phyloP scores from a whole-genome alignment of 2,888 invertebrate species.

The Heteromurus nitidus region DNA sequence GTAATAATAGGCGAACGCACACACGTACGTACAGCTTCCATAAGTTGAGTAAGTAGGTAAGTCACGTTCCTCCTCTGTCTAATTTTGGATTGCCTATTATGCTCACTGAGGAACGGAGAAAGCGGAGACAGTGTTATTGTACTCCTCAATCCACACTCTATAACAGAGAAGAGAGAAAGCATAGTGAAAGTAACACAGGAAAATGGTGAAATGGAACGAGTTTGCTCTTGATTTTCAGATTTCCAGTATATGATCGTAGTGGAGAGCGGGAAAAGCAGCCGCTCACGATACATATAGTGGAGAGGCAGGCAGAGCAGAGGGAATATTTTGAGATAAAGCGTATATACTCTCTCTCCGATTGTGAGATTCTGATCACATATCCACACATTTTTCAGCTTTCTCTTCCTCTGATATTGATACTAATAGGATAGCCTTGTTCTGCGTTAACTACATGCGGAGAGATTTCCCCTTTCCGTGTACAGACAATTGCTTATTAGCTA shows the following conservation, averaged over 20 bases:
- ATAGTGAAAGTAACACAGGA: not conserved
- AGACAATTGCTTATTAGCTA: conserved; percentile 55
- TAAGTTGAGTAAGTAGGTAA: conserved; percentile 5
- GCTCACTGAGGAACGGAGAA: conserved; percentile 24
- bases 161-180: conserved; percentile 14
- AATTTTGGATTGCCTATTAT: conserved; percentile 50
- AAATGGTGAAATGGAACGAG: not conserved
- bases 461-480: conserved; percentile 29
- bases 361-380: conserved; percentile 50
- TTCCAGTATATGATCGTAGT: not conserved
- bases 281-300: no score
- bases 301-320: no score
- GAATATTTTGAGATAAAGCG: no score
- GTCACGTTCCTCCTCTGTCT: conserved; percentile 40
- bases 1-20: not conserved
- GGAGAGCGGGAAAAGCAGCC: not conserved
- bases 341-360: conserved; percentile 13
- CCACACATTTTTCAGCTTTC: not conserved
- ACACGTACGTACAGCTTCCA: not conserved
- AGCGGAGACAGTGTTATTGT: no score
- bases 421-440: conserved; percentile 47
- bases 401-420: conserved; percentile 38
- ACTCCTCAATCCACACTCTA: no score
- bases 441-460: conserved; percentile 36
- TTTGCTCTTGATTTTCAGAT: not conserved